Base-by-base conservation (phyloP, 1,140 invertebrate species). In the Drosophila sp. region DNA sequence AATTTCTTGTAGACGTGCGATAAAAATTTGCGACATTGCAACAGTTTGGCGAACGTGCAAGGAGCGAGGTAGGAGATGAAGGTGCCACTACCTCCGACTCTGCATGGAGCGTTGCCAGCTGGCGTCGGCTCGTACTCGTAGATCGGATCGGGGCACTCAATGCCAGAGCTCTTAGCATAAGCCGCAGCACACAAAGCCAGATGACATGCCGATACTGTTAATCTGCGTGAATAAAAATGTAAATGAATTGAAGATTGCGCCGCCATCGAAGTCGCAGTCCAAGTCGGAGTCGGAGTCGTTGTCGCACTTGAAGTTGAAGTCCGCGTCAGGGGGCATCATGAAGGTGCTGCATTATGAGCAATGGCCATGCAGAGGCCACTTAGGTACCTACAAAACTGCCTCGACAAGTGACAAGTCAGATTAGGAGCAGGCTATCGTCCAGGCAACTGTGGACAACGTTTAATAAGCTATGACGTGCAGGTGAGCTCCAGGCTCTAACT, bases 21-120 rank as follows among this genome's bases (percentile, higher is more conserved):
- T 90, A 90, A 90, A 90, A 90, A 90, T 90, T 82, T 90, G 87
- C 79, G 87, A 90, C 87, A 90, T 90, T 90, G 87, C 82, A 90
- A 87, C 77, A 90, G 82, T 89, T 89, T 89, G 76, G 83, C 63
- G 69, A 77, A 82, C 77, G 77, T 89, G 84, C 77, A 67, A 84
- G 53, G 65, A 58, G 62, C 32, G 57, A 78, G 71, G 54, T 87
- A 70, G 21, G 34, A 43, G 9, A 11, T 21, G 21, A 8, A 43
- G 21, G 18, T 48, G 27, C 45, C 34, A 46, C 54, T 27, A 56
- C 14, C 63, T 72, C 32, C 58, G 38, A 51, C 36, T 40, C 7
- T 6, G 36, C 36, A 36, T 65, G 71, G 56, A 59, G 73, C 63
- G 38, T 36, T 80, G 78, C 78, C 78, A 81, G 75, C 50, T 74